Base-by-base conservation (phyloP, 2,797 vertebrate genomes). In the Fratercula arctica region DNA sequence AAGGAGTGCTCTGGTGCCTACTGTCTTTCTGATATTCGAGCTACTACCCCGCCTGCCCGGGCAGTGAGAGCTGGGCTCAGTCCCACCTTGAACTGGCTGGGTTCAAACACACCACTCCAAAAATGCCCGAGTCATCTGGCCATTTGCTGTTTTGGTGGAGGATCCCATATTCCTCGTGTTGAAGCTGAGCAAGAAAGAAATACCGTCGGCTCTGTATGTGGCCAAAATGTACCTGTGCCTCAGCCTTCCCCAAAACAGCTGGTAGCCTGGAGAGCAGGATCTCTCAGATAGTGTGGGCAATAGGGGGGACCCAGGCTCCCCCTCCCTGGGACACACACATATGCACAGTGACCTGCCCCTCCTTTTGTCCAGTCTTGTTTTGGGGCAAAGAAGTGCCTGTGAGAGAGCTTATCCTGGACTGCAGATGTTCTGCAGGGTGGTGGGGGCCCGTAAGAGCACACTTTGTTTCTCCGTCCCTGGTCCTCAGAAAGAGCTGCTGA, bases 81-180 rank as follows among this genome's bases (percentile, higher is more conserved):
- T 68, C 54, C 69, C 43, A 66, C 54, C 33, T 45, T 45, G 45
- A 45, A 9, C 37, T 2, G 2, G 16, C 53, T 7, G 31, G 16
- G 3, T 64, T 74, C 70, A 68, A 59, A 74, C 19, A 37, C 2
- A 1, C 16, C 6, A 20, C 26, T 68, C 33, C 43, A 70, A 53
- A 89, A 89, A 41, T 16, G 23, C 35, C 45, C 1, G 3, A 13
- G 23, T 45, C 1, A 0, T 70, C 43, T 4, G 7, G 23, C 45
- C 16, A 25, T 74, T 83, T 83, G n/a, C 45, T 59, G 21, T 33
- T 79, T 79, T 59, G 9, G 7, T 45, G 31, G 10, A 85, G 33
- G 19, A 76, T 61, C 15, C 10, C 6, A 28, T 79, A 4, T 60
- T 91, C 13, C 18, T 83, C 25, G n/a, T 25, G 11, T 24, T 64